Base-by-base conservation (phyloP, 2,113 vertebrate genomes). In the Heterocephalus glaber region DNA sequence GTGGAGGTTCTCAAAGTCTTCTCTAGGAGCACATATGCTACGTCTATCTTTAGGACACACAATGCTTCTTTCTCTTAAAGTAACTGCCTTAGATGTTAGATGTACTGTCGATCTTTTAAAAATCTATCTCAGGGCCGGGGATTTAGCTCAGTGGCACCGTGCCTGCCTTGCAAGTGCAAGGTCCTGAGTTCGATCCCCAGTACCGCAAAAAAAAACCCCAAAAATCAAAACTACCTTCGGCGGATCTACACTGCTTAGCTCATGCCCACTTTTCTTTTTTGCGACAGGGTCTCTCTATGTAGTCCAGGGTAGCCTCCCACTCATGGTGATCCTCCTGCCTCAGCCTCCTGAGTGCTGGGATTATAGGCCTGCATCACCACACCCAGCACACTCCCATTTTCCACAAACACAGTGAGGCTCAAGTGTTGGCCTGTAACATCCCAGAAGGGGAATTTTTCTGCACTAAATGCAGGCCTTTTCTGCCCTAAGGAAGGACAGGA, bases 381-480 rank as follows among this genome's bases (percentile, higher is more conserved):
- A 3, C 66, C 66, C 17, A 19, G 72, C 26, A 28, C 72, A 76
- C 2, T 12, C 24, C 1, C 6, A 3, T 76, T 86, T 95, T 90
- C 87, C 49, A 90, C 85, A 89, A 95, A 70, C 16, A 92, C 56
- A 87, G 58, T 16, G 38, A 79, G 24, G 49, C 54, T 94, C 72
- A 86, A 77, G 84, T 83, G 17, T 90, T 68, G 85, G 58, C 63
- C 65, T 87, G 12, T 33, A 79, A 63, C 33, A 86, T 41, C 38
- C 80, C 47, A 65, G 77, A 65, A 86, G 60, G 12, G 17, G 26
- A 20, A 47, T 58, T 79, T 83, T 85, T 56, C 65, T 89, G 92
- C 80, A 82, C 82, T 94, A 92, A 93, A 95, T 65, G n/a, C 47
- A 97, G 52, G 92, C 1, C 22, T 92, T 85, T 88, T 90, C 76